Evolutionary conservation across 1,140 invertebrate species (phyloP).

Genomic region (Thaumatotibia leucotreta): DNA sequence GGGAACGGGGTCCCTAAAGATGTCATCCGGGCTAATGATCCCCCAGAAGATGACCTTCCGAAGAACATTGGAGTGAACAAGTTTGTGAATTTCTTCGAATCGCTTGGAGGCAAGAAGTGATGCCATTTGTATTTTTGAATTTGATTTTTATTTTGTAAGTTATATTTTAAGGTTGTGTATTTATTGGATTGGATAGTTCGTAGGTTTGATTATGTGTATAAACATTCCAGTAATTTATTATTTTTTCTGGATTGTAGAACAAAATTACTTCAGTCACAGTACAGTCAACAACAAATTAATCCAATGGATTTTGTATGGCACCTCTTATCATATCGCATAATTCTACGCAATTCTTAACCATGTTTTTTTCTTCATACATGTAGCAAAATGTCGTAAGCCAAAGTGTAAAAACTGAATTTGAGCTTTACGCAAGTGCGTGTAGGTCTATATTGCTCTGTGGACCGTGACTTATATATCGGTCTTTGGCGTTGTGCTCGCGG

Average conservation of each 20-base stretch:
- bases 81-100: conserved; percentile 70
- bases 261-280: no score
- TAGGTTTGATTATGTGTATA: neutral
- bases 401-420: no score
- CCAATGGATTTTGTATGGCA: no score
- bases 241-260: neutral
- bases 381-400: no score
- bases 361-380: no score
- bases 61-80: conserved; percentile 72
- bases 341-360: no score
- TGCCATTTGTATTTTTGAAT: conserved; percentile 13
- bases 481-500: no score
- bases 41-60: conserved; percentile 66
- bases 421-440: no score
- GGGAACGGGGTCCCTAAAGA: conserved; percentile 53
- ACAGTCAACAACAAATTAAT: neutral
- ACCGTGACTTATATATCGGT: no score
- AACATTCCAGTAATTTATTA: neutral
- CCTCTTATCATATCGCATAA: no score
- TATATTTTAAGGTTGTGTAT: neutral
- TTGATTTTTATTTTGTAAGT: neutral
- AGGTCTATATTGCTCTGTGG: no score
- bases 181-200: neutral
- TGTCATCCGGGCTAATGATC: conserved; percentile 67
- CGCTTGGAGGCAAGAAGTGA: conserved; percentile 66